Base-by-base conservation (phyloP, 2,113 vertebrate species). In the Embiotoca jacksoni region DNA sequence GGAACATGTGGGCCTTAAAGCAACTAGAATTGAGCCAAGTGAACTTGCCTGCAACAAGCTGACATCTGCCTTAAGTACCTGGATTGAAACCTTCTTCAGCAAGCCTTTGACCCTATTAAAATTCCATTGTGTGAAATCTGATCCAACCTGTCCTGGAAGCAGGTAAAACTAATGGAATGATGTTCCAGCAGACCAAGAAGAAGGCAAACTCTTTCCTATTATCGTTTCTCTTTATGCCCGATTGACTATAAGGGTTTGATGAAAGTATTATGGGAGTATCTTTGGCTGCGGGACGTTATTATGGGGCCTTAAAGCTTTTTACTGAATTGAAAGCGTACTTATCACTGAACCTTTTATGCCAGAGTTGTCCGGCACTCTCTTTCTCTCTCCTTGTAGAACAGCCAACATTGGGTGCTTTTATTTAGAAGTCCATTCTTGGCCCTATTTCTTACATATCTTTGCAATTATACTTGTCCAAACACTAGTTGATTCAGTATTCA, bases 341-440 rank as follows among this genome's bases (percentile, higher is more conserved):
- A 72, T 82, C 55, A 3, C 16, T 67, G 56, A 44, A 69, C 44
- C 64, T 61, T 84, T 82, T 70, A 75, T 77, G 52, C 59, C 56
- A 47, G 53, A 41, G 4, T 61, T 74, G 68, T 59, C 67, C 52
- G 37, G 7, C 32, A 35, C 23, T 56, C 35, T 8, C 9, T 15
- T 2, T 41, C 31, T 53, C 13, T 57, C 4, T 56, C 13, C 13
- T 41, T 76, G 14, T 35, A 60, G 53, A 71, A 9, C 15, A 72
- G 5, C 70, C 55, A 58, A 14, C 23, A 23, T 10, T 32, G 23
- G 11, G 30, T 9, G 36, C 8, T 65, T 81, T 61, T 57, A 60
- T 66, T 72, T 54, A 37, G 31, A 49, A 31, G 30, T 59, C 36
- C 2, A 44, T 55, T 75, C n/a, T 30, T 62, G 66, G 49, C 50